Evolutionary conservation across 2,113 vertebrate genomes (phyloP), one percentile per base, ranked within the genome.

Genomic region (Gadus macrocephalus): DNA sequence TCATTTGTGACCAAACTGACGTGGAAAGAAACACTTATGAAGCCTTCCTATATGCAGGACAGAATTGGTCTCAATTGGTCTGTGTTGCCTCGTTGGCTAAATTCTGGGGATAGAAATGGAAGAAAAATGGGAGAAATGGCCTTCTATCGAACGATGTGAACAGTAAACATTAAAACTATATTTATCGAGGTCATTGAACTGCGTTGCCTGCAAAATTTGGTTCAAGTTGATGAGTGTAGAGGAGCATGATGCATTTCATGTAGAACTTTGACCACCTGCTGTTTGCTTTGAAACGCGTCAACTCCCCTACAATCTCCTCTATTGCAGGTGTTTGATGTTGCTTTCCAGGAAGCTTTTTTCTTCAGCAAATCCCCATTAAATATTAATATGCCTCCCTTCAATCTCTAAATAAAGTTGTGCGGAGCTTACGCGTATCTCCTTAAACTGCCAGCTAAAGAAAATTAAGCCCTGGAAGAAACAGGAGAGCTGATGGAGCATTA

Each of bases 1-100:
- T 87, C 83, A 90, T 90, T 84, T 65, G 83, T 86, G 78, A 81
- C 74, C 7, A 1, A 73, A 31, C 79, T 64, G 72, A 78, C 78
- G 78, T 87, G 49, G 70, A 73, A 49, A 55, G 14, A 55, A 55
- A 55, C 53, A 55, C 12, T 25, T 25, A 35, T 35, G 31, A 58
- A 58, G n/a, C 15, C 8, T 9, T 7, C 42, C 9, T 9, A 49
- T 49, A 49, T 12, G 9, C 12, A 14, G 42, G 42, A 49, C 9
- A 9, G 42, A 49, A 49, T 49, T n/a, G n/a, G n/a, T 14, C 7
- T 2, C 42, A 49, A 49, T 12, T 49, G 1, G 42, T 14, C 42
- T 49, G 8, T 49, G 9, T 49, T 49, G 8, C 12, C 42, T 14
- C 42, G 8, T 14, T 49, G 9, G 9, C 42, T 9, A 9, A 9